Conservation (phyloP, 2,113 vertebrate genomes). For the Oryzias woworae region DNA sequence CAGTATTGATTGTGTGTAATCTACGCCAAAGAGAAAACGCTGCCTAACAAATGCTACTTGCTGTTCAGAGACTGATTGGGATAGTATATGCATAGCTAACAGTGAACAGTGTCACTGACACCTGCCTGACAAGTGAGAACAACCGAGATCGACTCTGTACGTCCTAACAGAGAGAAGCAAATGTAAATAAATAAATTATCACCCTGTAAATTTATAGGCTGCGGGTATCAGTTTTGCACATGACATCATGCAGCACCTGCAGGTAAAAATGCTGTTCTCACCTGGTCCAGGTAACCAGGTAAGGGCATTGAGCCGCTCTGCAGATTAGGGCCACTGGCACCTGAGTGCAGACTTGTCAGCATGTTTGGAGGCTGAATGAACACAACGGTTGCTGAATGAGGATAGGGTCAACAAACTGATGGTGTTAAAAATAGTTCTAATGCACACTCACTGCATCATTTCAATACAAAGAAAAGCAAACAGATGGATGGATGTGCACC, state of each 20-base stretch:
- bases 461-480: too few relatives aligned
- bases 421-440: too few relatives aligned
- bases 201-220: conserved; percentile 64
- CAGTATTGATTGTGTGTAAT: too few relatives aligned
- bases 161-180: conserved; percentile 24
- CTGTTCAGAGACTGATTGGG: neutral
- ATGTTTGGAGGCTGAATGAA: too few relatives aligned
- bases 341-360: too few relatives aligned
- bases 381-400: too few relatives aligned
- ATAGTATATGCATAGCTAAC: too few relatives aligned
- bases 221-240: conserved; percentile 61
- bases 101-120: neutral
- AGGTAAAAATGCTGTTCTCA: conserved; percentile 52
- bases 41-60: too few relatives aligned
- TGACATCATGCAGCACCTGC: conserved; percentile 64
- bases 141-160: neutral
- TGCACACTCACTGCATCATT: too few relatives aligned
- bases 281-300: conserved; percentile 56
- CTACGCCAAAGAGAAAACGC: too few relatives aligned
- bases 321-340: neutral
- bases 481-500: too few relatives aligned
- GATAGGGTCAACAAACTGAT: too few relatives aligned
- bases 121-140: conserved; percentile 8
- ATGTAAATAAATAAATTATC: conserved; percentile 75
- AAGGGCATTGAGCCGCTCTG: conserved; percentile 54